Percentiles rank a stretch among this genome's conserved stretches.
phyloP scores from a whole-genome alignment of 1,140 invertebrate species.

The Ctenoplectra terminalis region DNA sequence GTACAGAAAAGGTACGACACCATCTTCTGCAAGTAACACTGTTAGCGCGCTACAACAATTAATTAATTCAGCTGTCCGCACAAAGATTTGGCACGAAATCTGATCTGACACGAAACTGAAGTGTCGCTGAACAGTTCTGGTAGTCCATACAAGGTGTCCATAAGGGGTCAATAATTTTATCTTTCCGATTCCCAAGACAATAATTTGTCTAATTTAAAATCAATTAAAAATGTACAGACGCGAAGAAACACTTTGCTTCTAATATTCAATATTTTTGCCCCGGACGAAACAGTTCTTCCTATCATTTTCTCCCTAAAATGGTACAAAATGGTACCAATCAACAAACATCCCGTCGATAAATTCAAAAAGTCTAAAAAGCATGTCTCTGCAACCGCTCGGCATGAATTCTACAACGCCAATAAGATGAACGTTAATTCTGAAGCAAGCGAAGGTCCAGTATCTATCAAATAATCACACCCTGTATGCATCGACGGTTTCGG shows the following conservation, averaged over 20 bases:
- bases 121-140: neutral
- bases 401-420: neutral
- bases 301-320: too few relatives aligned
- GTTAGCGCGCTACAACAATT: neutral
- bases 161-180: neutral
- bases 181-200: neutral
- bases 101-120: neutral
- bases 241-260: too few relatives aligned
- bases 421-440: neutral
- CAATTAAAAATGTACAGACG: too few relatives aligned
- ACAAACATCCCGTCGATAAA: too few relatives aligned
- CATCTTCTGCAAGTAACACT: neutral
- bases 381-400: neutral
- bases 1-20: neutral
- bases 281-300: too few relatives aligned
- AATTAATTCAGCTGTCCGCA: neutral
- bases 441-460: neutral
- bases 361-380: too few relatives aligned
- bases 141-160: neutral
- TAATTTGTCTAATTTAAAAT: too few relatives aligned
- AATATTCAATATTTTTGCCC: too few relatives aligned
- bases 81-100: too few relatives aligned
- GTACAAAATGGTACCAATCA: too few relatives aligned
- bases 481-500: conserved; percentile 45
- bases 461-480: conserved; percentile 58